Base-by-base conservation (phyloP, 2,888 invertebrate genomes). In the Drosophila merina region DNA sequence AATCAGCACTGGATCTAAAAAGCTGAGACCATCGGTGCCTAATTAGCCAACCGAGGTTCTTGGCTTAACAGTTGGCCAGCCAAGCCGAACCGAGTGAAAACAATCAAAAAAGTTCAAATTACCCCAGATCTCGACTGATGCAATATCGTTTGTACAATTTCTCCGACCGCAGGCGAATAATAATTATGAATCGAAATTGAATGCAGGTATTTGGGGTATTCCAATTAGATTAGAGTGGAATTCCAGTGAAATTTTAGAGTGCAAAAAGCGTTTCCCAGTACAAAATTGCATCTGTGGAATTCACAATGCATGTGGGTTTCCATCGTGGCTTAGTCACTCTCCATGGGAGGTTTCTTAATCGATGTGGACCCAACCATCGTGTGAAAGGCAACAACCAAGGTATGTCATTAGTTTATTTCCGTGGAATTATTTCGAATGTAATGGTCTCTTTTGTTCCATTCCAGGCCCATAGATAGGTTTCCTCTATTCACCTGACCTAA, bases 71-170 rank as follows among this genome's bases (percentile, higher is more conserved):
- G 74, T 72, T 79, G 81, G 45, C 48, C 74, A 57, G 56, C 76
- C 82, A 82, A 82, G 83, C 74, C 8, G 48, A 72, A 74, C 79
- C 14, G 26, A 67, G 74, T 64, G 60, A 54, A 55, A 62, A 54
- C 40, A 33, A 12, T 49, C 55, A 6, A 52, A 50, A 55, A 42
- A 38, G 58, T 40, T 51, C 40, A 12, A 44, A 50, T 50, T 42
- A 42, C 48, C 45, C 47, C 52, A 48, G 63, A 60, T 50, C 33
- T 8, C 12, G 36, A 12, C 36, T 36, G 56, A 55, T 36, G 60
- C 44, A 63, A 63, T 50, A 25, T 20, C 49, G 7, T 36, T 36
- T 36, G 9, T 42, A 10, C 28, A 28, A 51, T 26, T 56, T 50
- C 45, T 10, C 45, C 58, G 50, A 59, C 49, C 59, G 52, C 59